phyloP scores from a whole-genome alignment of 1,140 invertebrate genomes.

The Rhizoglyphus robini region DNA sequence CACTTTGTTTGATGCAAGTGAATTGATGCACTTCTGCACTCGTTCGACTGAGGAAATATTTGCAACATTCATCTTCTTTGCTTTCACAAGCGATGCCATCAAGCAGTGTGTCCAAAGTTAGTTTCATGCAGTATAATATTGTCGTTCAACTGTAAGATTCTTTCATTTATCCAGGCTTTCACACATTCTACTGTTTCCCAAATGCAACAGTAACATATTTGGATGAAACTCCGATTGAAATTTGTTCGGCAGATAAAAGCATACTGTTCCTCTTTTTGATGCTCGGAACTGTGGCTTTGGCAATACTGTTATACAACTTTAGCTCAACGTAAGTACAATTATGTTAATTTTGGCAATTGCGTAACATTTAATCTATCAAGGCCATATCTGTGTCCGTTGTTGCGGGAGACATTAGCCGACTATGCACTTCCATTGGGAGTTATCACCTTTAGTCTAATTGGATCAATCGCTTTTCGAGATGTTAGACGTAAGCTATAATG shows the following conservation, averaged over 20 bases:
- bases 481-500: neutral
- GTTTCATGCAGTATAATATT: slow-evolving; percentile 2
- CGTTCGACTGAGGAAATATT: slow-evolving; percentile 44
- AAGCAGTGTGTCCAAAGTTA: slow-evolving; percentile 40
- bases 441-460: slow-evolving; percentile 39
- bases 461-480: slow-evolving; percentile 35
- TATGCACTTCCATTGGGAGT: slow-evolving; percentile 41
- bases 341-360: neutral
- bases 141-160: neutral
- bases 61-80: slow-evolving; percentile 41
- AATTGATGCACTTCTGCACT: slow-evolving; percentile 37
- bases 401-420: slow-evolving; percentile 39
- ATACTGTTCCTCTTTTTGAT: slow-evolving; percentile 47
- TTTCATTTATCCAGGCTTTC: neutral
- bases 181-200: neutral
- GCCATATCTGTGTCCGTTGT: slow-evolving; percentile 28
- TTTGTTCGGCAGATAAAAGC: slow-evolving; percentile 42
- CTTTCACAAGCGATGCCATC: slow-evolving; percentile 40
- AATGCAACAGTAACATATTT: no score
- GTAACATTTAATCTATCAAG: no score
- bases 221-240: neutral
- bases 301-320: slow-evolving; percentile 44
- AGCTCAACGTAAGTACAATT: slow-evolving; percentile 39
- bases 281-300: slow-evolving; percentile 48
- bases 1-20: slow-evolving; percentile 36